Percentiles rank a stretch among this genome's conserved stretches.
Evolutionary conservation across 2,888 invertebrate genomes (phyloP).

Genomic region (Ichneumoninae sp.): DNA sequence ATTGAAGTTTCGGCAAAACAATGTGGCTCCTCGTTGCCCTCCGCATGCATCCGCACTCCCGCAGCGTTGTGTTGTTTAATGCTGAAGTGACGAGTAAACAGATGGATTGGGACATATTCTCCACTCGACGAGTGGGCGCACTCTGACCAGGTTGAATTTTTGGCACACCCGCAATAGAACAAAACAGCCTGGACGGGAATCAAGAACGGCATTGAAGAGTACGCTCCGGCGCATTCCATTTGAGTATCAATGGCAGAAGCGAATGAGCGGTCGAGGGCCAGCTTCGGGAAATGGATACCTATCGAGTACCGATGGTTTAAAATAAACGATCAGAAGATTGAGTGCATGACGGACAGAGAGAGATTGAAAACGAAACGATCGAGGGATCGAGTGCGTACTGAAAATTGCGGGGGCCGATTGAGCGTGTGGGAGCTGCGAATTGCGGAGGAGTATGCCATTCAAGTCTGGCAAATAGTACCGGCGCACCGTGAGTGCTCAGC

Average conservation of each 20-base stretch:
- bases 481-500: constrained; percentile 41
- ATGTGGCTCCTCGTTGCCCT: neutral
- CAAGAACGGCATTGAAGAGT: constrained; percentile 35
- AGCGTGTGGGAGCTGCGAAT: constrained; percentile 30
- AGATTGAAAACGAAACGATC: constrained; percentile 48
- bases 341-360: neutral
- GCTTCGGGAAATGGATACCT: constrained; percentile 3
- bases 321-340: constrained; percentile 1
- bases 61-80: neutral
- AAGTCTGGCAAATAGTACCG: constrained; percentile 45
- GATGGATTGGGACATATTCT: neutral
- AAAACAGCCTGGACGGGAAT: constrained; percentile 17
- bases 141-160: constrained; percentile 21
- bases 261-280: constrained; percentile 39
- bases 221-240: constrained; percentile 21
- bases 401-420: constrained; percentile 53
- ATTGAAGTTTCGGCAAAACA: too few relatives aligned
- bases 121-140: neutral
- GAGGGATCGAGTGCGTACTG: constrained; percentile 58
- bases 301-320: constrained; percentile 42
- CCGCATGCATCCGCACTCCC: neutral
- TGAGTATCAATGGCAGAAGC: constrained; percentile 38
- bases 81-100: constrained; percentile 40
- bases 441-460: constrained; percentile 33
- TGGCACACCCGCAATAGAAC: neutral